A percentile compares a stretch with the other conserved stretches of the same genome.
phyloP scores from a whole-genome alignment of 1,140 invertebrate species.

The Contarinia nasturtii region DNA sequence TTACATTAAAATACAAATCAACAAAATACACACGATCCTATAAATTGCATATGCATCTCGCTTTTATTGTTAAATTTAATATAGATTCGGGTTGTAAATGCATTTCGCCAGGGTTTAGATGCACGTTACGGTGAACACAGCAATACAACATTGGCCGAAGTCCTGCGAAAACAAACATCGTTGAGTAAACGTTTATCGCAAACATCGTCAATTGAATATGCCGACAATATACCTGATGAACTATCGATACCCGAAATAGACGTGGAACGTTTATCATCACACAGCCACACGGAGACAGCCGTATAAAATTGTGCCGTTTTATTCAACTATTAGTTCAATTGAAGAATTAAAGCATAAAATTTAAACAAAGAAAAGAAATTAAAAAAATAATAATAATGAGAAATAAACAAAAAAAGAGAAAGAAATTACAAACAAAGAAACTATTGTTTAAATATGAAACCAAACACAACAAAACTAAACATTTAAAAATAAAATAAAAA shows the following conservation, averaged over 20 bases:
- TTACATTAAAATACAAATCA: no score
- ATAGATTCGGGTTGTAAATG: slow-evolving; percentile 97
- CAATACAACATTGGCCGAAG: slow-evolving; percentile 72
- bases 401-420: neutral
- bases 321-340: neutral
- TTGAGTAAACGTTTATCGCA: slow-evolving; percentile 76
- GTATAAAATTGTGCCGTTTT: slow-evolving; percentile 34
- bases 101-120: slow-evolving; percentile 96
- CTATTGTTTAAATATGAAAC: no score
- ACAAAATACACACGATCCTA: no score
- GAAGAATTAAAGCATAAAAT: neutral
- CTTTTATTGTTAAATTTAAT: slow-evolving; percentile 23
- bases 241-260: slow-evolving; percentile 75
- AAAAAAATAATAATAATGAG: slow-evolving; percentile 1
- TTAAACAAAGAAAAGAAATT: neutral
- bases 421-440: no score
- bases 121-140: slow-evolving; percentile 72
- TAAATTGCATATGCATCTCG: no score
- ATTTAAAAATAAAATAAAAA: no score
- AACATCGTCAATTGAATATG: slow-evolving; percentile 80
- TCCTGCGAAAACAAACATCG: slow-evolving; percentile 77
- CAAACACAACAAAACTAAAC: no score
- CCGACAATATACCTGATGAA: slow-evolving; percentile 69
- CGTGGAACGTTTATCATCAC: slow-evolving; percentile 72
- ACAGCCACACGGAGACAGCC: slow-evolving; percentile 83